Evolutionary conservation across 2,888 invertebrate species (phyloP), one percentile per base, ranked within the genome.

Genomic region (Ecliptopera silaceata): DNA sequence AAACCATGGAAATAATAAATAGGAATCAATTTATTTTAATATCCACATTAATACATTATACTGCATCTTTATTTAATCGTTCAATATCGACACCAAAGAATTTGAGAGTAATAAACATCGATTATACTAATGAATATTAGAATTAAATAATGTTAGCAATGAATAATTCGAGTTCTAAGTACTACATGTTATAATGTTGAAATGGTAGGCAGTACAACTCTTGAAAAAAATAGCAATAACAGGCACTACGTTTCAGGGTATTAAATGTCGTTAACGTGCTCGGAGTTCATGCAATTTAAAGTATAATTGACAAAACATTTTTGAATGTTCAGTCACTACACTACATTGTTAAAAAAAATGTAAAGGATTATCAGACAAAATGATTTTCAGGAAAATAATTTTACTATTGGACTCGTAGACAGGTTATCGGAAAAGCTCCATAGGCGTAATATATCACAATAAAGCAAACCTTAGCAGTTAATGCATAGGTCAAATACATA

Each of bases 1-100:
- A 48, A 58, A 57, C 56, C 36, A 46, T 22, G 17, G 1, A 13
- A 12, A 13, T 47, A 44, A 52, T 34, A 56, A 59, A 52, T 61
- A 66, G 64, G 63, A 65, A 66, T 70, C 59, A 67, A 66, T 77
- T 77, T 79, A 77, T 78, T 82, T 79, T 56, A 77, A 79, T 73
- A 78, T 56, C 39, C 44, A 59, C 55, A 56, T 71, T 75, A 76
- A 79, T 76, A 76, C 49, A 49, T 54, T 42, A 34, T 17, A 44
- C 31, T 17, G n/a, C 44, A n/a, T 32, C 29, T 15, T 26, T 6
- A 15, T 38, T 1, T 43, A 31, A n/a, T n/a, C 2, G 31, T 31
- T 6, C 29, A 1, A 29, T 31, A 31, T 3, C 31, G 26, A 26
- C 10, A 22, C 22, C 26, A 6, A 26, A 6, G 1, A 26, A 26